These are phyloP conservation scores for Trichogramma evanescens DNA, from an alignment of 2,888 invertebrate species.

Conservation along the genomic window DNA sequence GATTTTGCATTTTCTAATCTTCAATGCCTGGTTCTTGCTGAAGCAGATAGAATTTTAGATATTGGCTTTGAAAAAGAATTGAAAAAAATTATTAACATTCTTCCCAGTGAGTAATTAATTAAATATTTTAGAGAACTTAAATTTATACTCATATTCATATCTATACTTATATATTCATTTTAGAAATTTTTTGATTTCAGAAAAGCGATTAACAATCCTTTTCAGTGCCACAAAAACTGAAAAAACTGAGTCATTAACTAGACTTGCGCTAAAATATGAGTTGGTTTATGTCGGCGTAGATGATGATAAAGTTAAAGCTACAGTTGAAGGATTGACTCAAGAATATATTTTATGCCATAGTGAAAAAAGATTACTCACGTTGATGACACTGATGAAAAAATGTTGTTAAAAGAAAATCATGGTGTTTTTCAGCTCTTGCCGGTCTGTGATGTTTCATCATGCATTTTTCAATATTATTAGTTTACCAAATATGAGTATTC, in stretches of 20 bases:
- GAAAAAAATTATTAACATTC: no score
- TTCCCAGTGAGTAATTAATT: no score
- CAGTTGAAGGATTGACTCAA: conserved; percentile 75
- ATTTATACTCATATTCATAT: no score
- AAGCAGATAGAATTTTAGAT: no score
- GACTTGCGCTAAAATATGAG: conserved; percentile 85
- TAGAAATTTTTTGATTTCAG: conserved; percentile 49
- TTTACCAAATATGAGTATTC: conserved; percentile 89
- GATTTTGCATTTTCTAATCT: no score
- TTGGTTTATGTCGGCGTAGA: conserved; percentile 93
- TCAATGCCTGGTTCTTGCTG: no score
- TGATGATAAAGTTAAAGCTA: conserved; percentile 74
- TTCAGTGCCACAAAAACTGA: conserved; percentile 95
- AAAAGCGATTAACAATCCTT: conserved; percentile 87
- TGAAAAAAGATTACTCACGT: conserved; percentile 85
- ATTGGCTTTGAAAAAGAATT: no score
- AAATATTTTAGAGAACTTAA: no score
- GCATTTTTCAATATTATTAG: conserved; percentile 97
- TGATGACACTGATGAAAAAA: conserved; percentile 95
- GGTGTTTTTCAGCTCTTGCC: conserved; percentile 96
- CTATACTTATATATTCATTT: no score
- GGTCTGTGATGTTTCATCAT: conserved; percentile 93
- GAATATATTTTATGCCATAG: conserved; percentile 93
- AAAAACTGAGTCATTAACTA: conserved; percentile 82
- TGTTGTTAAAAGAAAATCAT: conserved; percentile 92